phyloP scores from a whole-genome alignment of 2,797 vertebrate species.

The Halcyon leucocephala region DNA sequence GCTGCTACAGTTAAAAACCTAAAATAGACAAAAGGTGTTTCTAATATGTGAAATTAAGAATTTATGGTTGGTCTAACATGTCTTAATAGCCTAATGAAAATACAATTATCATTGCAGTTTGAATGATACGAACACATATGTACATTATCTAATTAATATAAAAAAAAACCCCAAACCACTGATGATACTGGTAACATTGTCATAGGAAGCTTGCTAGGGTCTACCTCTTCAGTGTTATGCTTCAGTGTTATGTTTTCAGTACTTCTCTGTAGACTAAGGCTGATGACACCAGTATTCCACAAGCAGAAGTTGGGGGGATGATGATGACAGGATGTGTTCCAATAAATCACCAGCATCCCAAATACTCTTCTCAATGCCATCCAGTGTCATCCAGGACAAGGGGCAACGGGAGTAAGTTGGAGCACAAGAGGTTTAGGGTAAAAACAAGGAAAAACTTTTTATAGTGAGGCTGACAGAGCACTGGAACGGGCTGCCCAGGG shows the following conservation, averaged over 20 bases:
- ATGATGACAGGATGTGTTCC: neutral
- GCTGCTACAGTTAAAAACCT: neutral
- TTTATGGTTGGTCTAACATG: neutral
- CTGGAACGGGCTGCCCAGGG: no score
- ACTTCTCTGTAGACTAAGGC: neutral
- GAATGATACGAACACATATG: neutral
- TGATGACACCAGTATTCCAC: neutral
- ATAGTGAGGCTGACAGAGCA: no score
- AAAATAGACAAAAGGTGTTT: neutral
- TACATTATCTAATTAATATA: neutral
- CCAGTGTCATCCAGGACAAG: no score
- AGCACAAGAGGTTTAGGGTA: no score
- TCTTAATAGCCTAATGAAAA: neutral
- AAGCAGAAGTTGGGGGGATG: neutral
- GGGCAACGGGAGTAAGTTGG: no score
- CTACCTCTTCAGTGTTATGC: neutral
- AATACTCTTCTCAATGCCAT: neutral
- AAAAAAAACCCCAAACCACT: neutral
- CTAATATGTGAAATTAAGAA: neutral
- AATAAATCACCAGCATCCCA: neutral
- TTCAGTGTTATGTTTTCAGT: neutral
- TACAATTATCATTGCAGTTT: neutral
- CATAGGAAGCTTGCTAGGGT: neutral
- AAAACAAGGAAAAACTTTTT: no score
- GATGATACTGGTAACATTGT: neutral